These are phyloP conservation scores for Benitochromis conjunctus DNA, from an alignment of 2,113 vertebrate genomes.

Conservation along the genomic window DNA sequence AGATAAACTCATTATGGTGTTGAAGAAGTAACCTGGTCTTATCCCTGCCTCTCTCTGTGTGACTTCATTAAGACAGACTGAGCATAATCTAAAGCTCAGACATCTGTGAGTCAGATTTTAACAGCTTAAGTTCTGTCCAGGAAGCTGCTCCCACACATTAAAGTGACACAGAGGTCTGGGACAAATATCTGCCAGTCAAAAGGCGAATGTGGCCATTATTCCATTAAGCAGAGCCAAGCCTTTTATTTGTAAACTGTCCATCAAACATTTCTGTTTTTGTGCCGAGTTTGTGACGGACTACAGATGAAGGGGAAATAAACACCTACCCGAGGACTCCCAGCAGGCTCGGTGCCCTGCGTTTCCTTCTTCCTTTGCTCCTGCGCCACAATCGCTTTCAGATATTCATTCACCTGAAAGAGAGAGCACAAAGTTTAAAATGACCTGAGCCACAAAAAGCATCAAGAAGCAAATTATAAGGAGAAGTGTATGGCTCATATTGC, in stretches of 20 bases:
- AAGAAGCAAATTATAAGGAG: background rate
- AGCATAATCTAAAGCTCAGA: constrained; percentile 2
- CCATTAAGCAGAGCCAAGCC: background rate
- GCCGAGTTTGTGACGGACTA: background rate
- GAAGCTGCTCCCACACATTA: background rate
- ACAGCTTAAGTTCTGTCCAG: background rate
- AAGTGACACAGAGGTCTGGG: background rate
- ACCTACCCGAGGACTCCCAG: constrained; percentile 87
- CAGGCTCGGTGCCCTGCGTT: constrained; percentile 75
- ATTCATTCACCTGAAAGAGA: constrained; percentile 84
- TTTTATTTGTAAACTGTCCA: constrained; percentile 3
- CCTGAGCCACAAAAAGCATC: background rate
- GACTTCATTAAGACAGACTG: background rate
- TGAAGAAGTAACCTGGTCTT: background rate
- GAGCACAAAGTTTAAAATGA: background rate
- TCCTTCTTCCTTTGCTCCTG: constrained; percentile 89
- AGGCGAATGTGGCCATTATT: background rate
- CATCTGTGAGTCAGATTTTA: background rate
- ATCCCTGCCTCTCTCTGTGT: background rate
- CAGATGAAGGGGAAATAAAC: background rate
- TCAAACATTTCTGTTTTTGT: background rate
- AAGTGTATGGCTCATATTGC: background rate
- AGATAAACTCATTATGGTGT: background rate
- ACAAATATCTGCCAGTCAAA: constrained; percentile 4
- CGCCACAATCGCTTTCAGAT: constrained; percentile 87